These are phyloP conservation scores for Marmota flaviventris DNA, from an alignment of 2,113 vertebrate species.

Conservation along the genomic window DNA sequence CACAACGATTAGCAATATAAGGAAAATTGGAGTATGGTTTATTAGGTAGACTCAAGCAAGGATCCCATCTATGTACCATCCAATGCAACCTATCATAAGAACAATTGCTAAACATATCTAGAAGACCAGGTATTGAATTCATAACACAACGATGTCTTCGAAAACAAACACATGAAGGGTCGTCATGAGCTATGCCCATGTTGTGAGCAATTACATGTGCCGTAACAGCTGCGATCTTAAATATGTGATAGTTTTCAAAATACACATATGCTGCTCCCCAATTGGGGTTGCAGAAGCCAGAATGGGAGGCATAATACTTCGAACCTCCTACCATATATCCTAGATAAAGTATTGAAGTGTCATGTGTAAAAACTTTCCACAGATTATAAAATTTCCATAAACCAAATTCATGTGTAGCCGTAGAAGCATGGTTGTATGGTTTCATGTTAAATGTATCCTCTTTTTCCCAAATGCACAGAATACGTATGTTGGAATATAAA, in stretches of 20 bases:
- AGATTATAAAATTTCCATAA: slow-evolving; percentile 47
- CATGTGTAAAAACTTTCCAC: fast-evolving
- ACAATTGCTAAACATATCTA: slow-evolving; percentile 82
- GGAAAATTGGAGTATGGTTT: fast-evolving
- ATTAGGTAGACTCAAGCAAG: not conserved
- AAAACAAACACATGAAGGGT: slow-evolving; percentile 19
- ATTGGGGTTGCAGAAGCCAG: slow-evolving; percentile 37
- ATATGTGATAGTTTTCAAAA: not conserved
- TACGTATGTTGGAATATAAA: not conserved
- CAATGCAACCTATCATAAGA: not conserved
- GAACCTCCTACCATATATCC: fast-evolving
- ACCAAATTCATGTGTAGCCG: not conserved
- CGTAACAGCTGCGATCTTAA: not conserved
- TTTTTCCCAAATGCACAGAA: not conserved
- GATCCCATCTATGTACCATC: fast-evolving
- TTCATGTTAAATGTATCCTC: fast-evolving
- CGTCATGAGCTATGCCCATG: not conserved
- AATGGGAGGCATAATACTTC: fast-evolving
- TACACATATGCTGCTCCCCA: slow-evolving; percentile 18
- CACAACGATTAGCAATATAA: slow-evolving; percentile 58
- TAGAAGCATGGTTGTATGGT: fast-evolving
- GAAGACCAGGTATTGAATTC: not conserved
- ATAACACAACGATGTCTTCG: slow-evolving; percentile 80
- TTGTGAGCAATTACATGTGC: slow-evolving; percentile 78
- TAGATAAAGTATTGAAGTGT: slow-evolving; percentile 73